Evolutionary conservation across 1,140 invertebrate species (phyloP), one percentile per base, ranked within the genome.

Genomic region (Aphis craccivora): DNA sequence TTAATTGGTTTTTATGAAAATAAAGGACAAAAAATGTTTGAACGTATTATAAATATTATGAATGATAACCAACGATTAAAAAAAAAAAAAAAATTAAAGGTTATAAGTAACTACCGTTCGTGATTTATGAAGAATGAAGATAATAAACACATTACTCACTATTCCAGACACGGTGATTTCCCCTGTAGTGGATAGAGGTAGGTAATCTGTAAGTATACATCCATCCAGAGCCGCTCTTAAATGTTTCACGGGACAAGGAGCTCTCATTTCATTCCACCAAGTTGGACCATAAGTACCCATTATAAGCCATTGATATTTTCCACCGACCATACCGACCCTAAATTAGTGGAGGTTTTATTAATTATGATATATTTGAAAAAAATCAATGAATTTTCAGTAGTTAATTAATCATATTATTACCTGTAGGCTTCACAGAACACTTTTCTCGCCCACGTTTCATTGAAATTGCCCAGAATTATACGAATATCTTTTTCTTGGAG

Each of bases 261-360:
- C 95, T 14, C 96, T 95, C 18, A 95, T 94, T 91, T 95, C 95
- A 95, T 96, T 96, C 98, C 98, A 99, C 96, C 97, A 97, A 45
- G 97, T 96, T 51, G 96, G 96, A 93, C 96, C 97, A 95, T 98
- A 98, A 53, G 97, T 98, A 1, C 98, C 98, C 95, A 98, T 97
- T 20, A 99, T 97, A 1, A 99, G 97, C 99, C 99, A 99, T 94
- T 99, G 98, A 96, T 99, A 99, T 94, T 98, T 97, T 8, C 97
- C 96, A 0, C 99, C 99, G 94, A 97, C 99, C 97, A 99, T 96
- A 94, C 98, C 97, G 95, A 97, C 95, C 94, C 97, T 97, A 45
- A 48, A 93, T 51, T 11, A 76, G 11, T 2, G 30, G 14, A 76
- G 1, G n/a, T 76, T 60, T 60, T 5, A 67, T 67, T n/a, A 18